Base-by-base conservation (phyloP, 2,113 vertebrate genomes). In the Dryoscopus gambensis region DNA sequence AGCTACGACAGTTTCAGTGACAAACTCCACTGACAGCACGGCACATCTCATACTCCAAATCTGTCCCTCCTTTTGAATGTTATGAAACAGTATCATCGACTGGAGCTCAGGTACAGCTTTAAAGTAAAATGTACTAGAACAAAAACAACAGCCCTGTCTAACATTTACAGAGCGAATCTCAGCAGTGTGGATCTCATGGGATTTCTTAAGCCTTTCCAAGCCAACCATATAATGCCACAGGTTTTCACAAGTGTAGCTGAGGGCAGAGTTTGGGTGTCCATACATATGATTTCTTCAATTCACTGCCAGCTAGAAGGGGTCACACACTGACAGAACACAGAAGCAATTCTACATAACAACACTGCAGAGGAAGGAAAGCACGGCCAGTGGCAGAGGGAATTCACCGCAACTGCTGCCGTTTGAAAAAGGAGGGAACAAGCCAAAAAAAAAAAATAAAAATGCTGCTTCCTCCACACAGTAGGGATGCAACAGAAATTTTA, bases 151-250 rank as follows among this genome's bases (percentile, higher is more conserved):
- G 77, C 84, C 64, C 37, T 79, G 62, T 31, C 91, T 92, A 87
- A 92, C 80, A 84, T 94, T 91, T 89, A 87, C 91, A 84, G 69
- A 96, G 60, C 0, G 1, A 87, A 84, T 84, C 94, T 40, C 69
- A 53, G 71, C 2, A 0, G 23, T 76, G 85, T 2, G 2, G 85
- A 49, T 94, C 94, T 74, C 89, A 16, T 0, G 18, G 77, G 91
- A 89, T 56, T 94, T 68, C 89, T 78, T 56, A 91, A 92, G 73
- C 75, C 56, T 71, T 89, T 91, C 64, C 80, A 81, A 91, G 80
- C 24, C 89, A 60, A 82, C 12, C 13, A 15, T 47, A 52, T 68
- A 92, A 92, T 49, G 80, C 49, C 86, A 78, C 86, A 90, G 68
- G 76, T 81, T 95, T 69, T 39, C 90, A 86, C 40, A 59, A 63